Percentiles rank a stretch among this genome's conserved stretches.
Evolutionary conservation across 2,888 invertebrate species (phyloP).

Genomic region (Heliconius ismenius): DNA sequence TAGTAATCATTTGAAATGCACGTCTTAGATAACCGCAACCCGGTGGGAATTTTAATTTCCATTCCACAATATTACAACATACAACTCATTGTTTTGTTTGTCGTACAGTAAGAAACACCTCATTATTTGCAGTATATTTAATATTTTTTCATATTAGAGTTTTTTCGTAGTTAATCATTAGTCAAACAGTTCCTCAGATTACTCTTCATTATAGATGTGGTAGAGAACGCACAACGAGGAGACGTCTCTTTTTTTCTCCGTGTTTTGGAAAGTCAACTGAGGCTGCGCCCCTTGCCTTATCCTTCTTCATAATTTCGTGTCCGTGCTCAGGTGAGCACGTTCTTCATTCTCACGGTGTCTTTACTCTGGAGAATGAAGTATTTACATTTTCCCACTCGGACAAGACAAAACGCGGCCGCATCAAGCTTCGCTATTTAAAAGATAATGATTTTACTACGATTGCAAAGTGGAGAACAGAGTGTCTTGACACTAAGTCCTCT

Average conservation of each 20-base stretch:
- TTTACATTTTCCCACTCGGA: neutral
- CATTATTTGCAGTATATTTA: neutral
- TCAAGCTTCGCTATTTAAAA: too few relatives aligned
- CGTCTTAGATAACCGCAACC: constrained; percentile 9
- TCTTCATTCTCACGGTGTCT: too few relatives aligned
- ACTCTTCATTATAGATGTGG: too few relatives aligned
- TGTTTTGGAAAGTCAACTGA: too few relatives aligned
- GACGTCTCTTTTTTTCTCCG: too few relatives aligned
- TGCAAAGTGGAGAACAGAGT: neutral
- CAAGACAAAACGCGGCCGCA: neutral
- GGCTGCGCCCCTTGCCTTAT: too few relatives aligned
- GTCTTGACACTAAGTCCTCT: neutral
- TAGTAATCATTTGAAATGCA: neutral
- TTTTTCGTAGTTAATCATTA: too few relatives aligned
- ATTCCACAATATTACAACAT: neutral
- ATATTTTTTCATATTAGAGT: neutral
- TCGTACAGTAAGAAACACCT: neutral
- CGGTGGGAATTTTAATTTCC: constrained; percentile 9
- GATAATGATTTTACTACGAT: neutral
- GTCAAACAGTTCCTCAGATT: too few relatives aligned
- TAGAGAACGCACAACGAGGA: too few relatives aligned
- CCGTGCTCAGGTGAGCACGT: too few relatives aligned
- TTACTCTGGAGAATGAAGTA: neutral
- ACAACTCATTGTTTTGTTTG: neutral
- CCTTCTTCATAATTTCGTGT: too few relatives aligned